Evolutionary conservation across 2,797 vertebrate genomes (phyloP).

Genomic region (Nannoperca australis): DNA sequence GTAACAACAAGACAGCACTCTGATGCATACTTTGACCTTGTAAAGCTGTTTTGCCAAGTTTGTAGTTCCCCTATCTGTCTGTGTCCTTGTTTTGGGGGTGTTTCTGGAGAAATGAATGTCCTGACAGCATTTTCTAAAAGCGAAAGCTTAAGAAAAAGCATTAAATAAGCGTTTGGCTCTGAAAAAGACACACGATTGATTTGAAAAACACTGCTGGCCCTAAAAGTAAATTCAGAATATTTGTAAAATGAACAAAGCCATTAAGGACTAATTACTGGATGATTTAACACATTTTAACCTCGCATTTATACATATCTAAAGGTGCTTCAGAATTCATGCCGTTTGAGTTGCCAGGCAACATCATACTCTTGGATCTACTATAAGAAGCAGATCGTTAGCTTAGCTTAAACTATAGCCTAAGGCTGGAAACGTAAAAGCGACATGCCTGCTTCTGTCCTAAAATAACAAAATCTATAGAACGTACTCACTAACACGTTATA

Average conservation of each 20-base stretch:
- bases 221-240: background rate
- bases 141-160: background rate
- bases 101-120: slow-evolving; percentile 53
- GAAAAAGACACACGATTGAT: background rate
- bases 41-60: background rate
- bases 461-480: no score
- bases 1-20: slow-evolving; percentile 15
- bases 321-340: no score
- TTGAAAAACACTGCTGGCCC: background rate
- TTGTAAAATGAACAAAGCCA: no score
- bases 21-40: slow-evolving; percentile 29
- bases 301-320: background rate
- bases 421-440: no score
- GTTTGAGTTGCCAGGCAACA: no score
- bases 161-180: background rate
- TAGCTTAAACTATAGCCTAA: no score
- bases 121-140: background rate
- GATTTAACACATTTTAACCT: background rate
- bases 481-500: no score
- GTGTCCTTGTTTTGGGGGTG: slow-evolving; percentile 28
- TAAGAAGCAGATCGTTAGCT: no score
- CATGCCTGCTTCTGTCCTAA: no score
- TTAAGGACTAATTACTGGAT: background rate
- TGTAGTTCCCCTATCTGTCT: slow-evolving; percentile 44
- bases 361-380: no score